Conservation (phyloP, 2,888 invertebrate genomes). For the Scaptomyza reducta region DNA sequence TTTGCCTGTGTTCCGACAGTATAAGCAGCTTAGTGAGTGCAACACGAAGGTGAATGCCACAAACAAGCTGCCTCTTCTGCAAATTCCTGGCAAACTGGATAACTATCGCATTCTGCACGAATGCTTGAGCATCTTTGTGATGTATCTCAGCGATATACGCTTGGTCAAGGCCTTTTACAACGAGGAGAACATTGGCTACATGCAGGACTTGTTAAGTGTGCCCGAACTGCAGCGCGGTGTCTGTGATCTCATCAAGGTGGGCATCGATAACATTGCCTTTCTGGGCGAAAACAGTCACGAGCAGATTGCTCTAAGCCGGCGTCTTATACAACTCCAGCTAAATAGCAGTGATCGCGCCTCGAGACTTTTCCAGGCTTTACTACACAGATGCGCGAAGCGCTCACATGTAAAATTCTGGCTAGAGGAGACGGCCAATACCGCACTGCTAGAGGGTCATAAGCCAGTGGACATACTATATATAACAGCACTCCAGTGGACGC, state of each 20-base stretch:
- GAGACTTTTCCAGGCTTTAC: conserved; percentile 72
- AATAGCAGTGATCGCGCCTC: conserved; percentile 77
- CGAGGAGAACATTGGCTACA: conserved; percentile 81
- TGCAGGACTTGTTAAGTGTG: conserved; percentile 80
- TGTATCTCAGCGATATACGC: conserved; percentile 82
- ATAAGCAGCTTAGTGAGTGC: conserved; percentile 60
- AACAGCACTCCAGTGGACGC: conserved; percentile 82
- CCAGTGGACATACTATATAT: conserved; percentile 80
- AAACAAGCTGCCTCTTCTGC: conserved; percentile 32
- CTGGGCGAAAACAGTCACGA: conserved; percentile 81
- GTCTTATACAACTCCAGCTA: conserved; percentile 81
- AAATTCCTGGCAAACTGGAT: conserved; percentile 35
- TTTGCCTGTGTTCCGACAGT: conserved; percentile 81
- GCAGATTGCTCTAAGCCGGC: conserved; percentile 72
- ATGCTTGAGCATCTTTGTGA: conserved; percentile 82
- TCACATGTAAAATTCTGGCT: conserved; percentile 56
- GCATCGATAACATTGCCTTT: conserved; percentile 82
- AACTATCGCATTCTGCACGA: conserved; percentile 70
- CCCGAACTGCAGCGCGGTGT: conserved; percentile 80
- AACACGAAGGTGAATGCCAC: background rate
- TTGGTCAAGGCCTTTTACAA: conserved; percentile 83
- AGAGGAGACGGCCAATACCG: conserved; percentile 44
- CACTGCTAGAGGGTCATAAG: conserved; percentile 56
- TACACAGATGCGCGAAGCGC: conserved; percentile 52
- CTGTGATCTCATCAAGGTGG: conserved; percentile 83